These are phyloP conservation scores for Cerastoderma edule DNA, from an alignment of 2,888 invertebrate species.

Conservation along the genomic window DNA sequence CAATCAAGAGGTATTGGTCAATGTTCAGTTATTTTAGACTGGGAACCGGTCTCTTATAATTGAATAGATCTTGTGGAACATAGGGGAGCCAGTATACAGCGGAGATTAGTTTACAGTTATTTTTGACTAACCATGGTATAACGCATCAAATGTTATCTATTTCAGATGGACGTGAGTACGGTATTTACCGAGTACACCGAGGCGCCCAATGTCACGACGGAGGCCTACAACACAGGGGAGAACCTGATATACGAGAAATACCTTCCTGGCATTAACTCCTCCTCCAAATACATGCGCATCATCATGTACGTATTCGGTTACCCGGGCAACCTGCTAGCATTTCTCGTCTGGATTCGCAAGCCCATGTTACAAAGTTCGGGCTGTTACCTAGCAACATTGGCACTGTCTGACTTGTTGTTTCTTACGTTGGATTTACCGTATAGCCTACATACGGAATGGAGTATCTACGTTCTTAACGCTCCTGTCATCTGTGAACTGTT, in stretches of 20 bases:
- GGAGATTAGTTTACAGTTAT: no score
- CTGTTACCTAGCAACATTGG: conserved; percentile 82
- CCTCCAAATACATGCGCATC: conserved; percentile 61
- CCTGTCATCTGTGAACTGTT: conserved; percentile 81
- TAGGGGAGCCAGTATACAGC: no score
- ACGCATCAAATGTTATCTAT: no score
- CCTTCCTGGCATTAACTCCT: conserved; percentile 56
- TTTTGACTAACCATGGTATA: no score
- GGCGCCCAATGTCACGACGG: conserved; percentile 36
- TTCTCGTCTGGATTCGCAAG: conserved; percentile 82
- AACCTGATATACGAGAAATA: conserved; percentile 60
- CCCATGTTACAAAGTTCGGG: conserved; percentile 83
- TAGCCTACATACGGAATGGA: conserved; percentile 79
- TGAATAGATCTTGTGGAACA: no score
- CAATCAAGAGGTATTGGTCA: no score
- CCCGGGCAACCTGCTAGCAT: conserved; percentile 81
- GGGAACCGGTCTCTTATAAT: no score
- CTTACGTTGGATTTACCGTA: conserved; percentile 77
- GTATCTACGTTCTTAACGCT: conserved; percentile 65
- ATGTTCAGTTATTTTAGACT: no score
- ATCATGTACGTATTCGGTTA: conserved; percentile 81
- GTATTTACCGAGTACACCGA: conserved; percentile 12
- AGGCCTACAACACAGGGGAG: conserved; percentile 27
- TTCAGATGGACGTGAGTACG: conserved; percentile 19
- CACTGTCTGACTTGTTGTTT: conserved; percentile 81